Evolutionary conservation across 2,888 invertebrate genomes (phyloP), one percentile per base, ranked within the genome.

Genomic region (Ichneumon xanthorius): DNA sequence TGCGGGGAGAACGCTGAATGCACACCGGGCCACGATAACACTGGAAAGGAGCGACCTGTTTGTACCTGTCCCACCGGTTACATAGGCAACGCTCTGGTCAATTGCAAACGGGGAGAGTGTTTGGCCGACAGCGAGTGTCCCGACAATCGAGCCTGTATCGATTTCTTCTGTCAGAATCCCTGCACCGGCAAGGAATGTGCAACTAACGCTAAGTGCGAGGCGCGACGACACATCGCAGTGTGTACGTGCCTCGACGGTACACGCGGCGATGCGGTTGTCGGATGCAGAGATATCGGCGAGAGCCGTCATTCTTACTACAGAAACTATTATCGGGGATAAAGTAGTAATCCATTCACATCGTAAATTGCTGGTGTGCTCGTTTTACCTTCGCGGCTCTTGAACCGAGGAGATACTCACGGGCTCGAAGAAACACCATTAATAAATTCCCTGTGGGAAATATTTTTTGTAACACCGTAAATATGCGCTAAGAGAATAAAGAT

Each of bases 1-100:
- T 98, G 98, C 89, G 98, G 98, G 58, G 94, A 94, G 16, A 96
- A 97, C 91, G 97, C 97, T 1, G 95, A 96, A 85, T 98, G 98
- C 91, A 96, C 96, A 22, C 97, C 98, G 0, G 98, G 98, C 3
- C 96, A 97, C 92, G 98, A 98, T 93, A 96, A 96, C 84, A 96
- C 96, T 6, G 97, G 97, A 63, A 96, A 96, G 78, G 97, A 98
- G 90, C 95, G 98, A 5, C 98, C 98, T 6, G 98, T 98, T 65
- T 98, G 98, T 92, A 97, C 97, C 11, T 98, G 98, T 91, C 96
- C 96, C 16, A 94, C 96, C 4, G 97, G 97, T 65, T 97, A 97
- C 92, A 95, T 97, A 73, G 98, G 98, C 45, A 97, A 98, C 92
- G 97, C 97, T 1, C 94, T 98, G 50, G 94, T 95, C 6, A 95